Evolutionary conservation across 1,140 invertebrate genomes (phyloP).

Genomic region (Heliconius hewitsoni): DNA sequence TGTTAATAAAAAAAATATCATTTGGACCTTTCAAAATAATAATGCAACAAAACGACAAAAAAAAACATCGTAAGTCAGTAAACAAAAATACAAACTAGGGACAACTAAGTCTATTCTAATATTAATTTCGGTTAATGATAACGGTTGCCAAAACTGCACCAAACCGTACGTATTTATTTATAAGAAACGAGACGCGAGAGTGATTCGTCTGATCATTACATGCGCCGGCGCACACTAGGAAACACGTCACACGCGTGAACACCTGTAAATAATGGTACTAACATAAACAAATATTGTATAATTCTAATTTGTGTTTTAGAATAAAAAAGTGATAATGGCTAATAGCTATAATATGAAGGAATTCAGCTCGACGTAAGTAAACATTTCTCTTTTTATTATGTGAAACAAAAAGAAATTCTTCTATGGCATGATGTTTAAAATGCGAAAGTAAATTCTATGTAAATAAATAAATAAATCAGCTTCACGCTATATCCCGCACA

Average conservation of each 20-base stretch:
- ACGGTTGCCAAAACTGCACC: constrained; percentile 22
- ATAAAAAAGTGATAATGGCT: constrained; percentile 51
- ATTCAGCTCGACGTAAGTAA: constrained; percentile 75
- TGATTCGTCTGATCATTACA: constrained; percentile 31
- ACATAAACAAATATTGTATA: constrained; percentile 45
- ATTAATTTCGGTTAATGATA: neutral
- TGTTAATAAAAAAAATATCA: too few relatives aligned
- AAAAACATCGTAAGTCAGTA: neutral
- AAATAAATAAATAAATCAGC: too few relatives aligned
- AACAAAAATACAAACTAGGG: neutral
- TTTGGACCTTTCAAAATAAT: too few relatives aligned
- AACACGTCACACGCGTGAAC: constrained; percentile 51
- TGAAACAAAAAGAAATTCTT: neutral
- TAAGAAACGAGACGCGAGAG: constrained; percentile 16
- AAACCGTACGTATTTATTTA: constrained; percentile 3
- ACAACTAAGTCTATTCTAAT: constrained; percentile 15
- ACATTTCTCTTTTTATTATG: neutral
- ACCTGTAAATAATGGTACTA: constrained; percentile 44
- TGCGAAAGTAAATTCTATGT: neutral
- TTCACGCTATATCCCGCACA: too few relatives aligned
- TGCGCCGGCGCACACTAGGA: constrained; percentile 38
- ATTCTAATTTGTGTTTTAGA: constrained; percentile 22
- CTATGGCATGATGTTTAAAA: neutral
- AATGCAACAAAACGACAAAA: neutral
- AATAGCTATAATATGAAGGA: constrained; percentile 75